phyloP scores from a whole-genome alignment of 2,888 invertebrate species.

The Aphodius sticticus region DNA sequence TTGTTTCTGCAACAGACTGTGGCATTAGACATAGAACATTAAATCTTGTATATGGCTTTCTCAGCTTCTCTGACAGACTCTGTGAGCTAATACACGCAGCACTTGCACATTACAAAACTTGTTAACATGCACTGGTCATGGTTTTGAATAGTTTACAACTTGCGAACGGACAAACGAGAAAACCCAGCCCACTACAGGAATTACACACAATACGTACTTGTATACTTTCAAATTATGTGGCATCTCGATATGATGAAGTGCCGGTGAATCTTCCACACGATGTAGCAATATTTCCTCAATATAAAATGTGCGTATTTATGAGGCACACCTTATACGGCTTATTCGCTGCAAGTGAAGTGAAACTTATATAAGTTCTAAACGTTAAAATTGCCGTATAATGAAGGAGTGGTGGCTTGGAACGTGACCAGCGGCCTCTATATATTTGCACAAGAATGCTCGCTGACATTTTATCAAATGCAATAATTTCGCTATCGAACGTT shows the following conservation, averaged over 20 bases:
- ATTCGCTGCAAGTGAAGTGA: not conserved
- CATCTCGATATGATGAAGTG: not conserved
- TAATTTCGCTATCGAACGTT: not conserved
- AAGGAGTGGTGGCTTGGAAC: not conserved
- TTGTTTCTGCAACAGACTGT: too few relatives aligned
- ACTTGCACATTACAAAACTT: too few relatives aligned
- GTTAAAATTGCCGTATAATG: not conserved
- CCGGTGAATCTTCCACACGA: not conserved
- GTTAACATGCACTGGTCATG: too few relatives aligned
- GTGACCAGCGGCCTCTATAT: not conserved
- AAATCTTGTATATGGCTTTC: too few relatives aligned
- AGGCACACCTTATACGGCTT: not conserved
- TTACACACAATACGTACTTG: too few relatives aligned
- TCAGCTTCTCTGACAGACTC: too few relatives aligned
- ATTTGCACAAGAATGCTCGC: not conserved
- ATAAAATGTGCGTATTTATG: conserved; percentile 4
- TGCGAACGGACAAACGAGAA: too few relatives aligned
- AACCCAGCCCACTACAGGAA: too few relatives aligned
- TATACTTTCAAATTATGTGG: not conserved
- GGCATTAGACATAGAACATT: too few relatives aligned
- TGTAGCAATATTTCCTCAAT: not conserved
- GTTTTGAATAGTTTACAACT: too few relatives aligned
- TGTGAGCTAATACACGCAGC: too few relatives aligned
- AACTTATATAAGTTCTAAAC: not conserved
- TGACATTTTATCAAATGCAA: not conserved